A percentile compares a stretch with the other conserved stretches of the same genome.
Conservation (phyloP, 2,113 vertebrate genomes). For the Ammospiza nelsoni region DNA sequence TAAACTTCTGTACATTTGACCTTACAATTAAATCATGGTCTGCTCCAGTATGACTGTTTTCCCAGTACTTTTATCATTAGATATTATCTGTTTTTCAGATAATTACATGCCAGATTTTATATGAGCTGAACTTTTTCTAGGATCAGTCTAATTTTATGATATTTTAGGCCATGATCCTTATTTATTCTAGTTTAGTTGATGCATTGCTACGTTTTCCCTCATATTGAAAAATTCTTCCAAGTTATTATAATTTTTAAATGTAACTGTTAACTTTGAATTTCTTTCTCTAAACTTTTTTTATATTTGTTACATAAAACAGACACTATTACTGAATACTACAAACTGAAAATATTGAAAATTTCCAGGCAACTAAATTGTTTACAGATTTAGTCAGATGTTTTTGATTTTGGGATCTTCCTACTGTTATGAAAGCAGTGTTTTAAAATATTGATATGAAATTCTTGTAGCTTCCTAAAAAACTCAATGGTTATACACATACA, state of each 20-base stretch:
- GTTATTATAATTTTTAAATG: background rate
- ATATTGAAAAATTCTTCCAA: background rate
- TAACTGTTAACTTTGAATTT: background rate
- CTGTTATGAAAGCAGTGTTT: background rate
- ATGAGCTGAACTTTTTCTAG: background rate
- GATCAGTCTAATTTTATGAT: background rate
- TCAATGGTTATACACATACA: accelerated
- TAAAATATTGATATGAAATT: background rate
- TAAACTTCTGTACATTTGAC: background rate
- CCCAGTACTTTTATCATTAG: background rate
- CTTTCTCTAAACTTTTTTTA: background rate
- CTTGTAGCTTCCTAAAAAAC: background rate
- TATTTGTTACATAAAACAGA: background rate
- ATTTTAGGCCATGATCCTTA: background rate
- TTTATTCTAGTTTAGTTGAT: background rate
- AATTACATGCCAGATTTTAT: background rate
- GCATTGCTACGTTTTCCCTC: background rate
- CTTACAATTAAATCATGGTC: background rate
- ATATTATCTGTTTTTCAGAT: background rate
- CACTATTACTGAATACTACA: background rate
- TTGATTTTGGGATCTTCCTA: background rate
- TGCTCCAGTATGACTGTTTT: background rate
- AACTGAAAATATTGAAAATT: background rate
- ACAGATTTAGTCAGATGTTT: background rate
- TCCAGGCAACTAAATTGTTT: background rate